Percentiles rank a stretch among this genome's conserved stretches.
Conservation (phyloP, 2,888 invertebrate species). For the Trypoxylon attenuatum region DNA sequence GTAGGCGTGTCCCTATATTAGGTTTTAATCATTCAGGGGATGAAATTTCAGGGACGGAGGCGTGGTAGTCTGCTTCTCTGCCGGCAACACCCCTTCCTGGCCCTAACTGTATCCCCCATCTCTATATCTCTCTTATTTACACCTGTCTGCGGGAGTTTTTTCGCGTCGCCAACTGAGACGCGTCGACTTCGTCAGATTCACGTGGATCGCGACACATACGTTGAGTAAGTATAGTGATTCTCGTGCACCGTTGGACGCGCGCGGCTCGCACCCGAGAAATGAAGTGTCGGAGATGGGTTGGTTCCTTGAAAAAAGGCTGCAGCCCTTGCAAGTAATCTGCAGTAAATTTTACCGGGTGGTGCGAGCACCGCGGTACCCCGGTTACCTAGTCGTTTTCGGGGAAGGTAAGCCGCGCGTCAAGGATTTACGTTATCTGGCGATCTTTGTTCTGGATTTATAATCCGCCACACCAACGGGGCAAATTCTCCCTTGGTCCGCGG, state of each 20-base stretch:
- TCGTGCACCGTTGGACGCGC: background rate
- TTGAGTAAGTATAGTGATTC: no score
- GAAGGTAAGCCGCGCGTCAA: constrained; percentile 15
- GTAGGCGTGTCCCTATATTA: constrained; percentile 74
- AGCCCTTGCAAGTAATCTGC: constrained; percentile 39
- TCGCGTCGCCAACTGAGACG: no score
- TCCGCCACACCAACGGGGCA: constrained; percentile 4
- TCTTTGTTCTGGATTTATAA: constrained; percentile 33
- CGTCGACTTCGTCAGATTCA: no score
- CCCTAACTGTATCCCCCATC: constrained; percentile 48
- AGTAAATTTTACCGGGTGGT: constrained; percentile 36
- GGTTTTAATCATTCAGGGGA: constrained; percentile 74
- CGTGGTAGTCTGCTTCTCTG: constrained; percentile 73
- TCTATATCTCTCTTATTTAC: constrained; percentile 15
- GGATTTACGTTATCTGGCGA: constrained; percentile 36
- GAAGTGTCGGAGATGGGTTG: constrained; percentile 16
- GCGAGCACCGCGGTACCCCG: background rate
- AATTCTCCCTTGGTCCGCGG: background rate
- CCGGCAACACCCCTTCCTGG: constrained; percentile 73
- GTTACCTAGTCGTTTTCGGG: background rate
- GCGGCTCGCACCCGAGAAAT: background rate
- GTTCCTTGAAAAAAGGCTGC: constrained; percentile 10
- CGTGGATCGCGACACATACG: no score
- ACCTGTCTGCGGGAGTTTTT: no score
- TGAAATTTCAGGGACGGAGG: constrained; percentile 72